A percentile compares a stretch with the other conserved stretches of the same genome.
Conservation (phyloP, 2,113 vertebrate species). For the Syngnathus scovelli region DNA sequence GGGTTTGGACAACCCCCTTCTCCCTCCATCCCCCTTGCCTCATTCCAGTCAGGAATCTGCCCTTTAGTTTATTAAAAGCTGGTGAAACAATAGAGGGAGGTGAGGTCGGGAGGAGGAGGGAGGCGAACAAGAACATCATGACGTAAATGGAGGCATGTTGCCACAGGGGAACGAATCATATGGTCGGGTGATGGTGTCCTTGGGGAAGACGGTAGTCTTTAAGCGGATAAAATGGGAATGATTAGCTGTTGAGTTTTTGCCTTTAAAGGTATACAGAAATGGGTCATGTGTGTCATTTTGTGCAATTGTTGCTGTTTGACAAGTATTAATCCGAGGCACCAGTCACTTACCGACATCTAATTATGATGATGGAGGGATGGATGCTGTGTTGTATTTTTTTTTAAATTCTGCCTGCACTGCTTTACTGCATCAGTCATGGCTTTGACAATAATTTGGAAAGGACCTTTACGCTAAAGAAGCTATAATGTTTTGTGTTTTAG, state of each 20-base stretch:
- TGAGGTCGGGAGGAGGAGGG: conserved; percentile 26
- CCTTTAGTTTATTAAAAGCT: conserved; percentile 81
- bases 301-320: no score
- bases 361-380: no score
- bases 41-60: conserved; percentile 69
- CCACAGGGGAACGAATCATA: conserved; percentile 20
- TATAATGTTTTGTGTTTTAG: no score
- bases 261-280: not conserved
- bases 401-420: no score
- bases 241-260: not conserved
- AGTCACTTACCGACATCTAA: no score
- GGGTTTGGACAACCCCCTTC: conserved; percentile 3
- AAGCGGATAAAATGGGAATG: not conserved
- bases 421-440: no score
- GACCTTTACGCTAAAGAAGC: no score
- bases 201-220: conserved; percentile 8
- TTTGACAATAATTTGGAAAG: no score
- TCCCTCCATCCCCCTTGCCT: conserved; percentile 4
- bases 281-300: no score
- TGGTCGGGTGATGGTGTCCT: conserved; percentile 19
- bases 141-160: conserved; percentile 36
- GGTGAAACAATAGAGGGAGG: conserved; percentile 70
- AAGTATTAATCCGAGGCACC: no score
- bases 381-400: no score
- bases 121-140: conserved; percentile 47